Evolutionary conservation across 1,140 invertebrate genomes (phyloP), one percentile per base, ranked within the genome.

Genomic region (Drosophila oshimai): DNA sequence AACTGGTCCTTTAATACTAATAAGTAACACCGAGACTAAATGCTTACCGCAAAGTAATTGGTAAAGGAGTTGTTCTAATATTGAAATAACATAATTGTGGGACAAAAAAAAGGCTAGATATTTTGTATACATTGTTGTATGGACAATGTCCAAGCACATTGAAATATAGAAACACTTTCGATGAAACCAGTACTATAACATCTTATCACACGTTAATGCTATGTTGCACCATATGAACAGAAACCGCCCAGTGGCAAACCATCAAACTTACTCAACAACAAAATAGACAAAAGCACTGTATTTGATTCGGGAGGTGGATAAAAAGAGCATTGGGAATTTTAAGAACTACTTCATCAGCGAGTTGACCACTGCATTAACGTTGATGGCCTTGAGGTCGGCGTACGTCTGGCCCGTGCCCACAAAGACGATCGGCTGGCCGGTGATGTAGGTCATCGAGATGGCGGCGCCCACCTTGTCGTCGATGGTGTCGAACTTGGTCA

Each of bases 371-470:
- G 99, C 98, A 90, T 98, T 97, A 28, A 97, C 97, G 92, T 99
- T 99, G 41, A 99, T 93, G 65, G 96, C 97, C 90, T 99, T 98
- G 47, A 99, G 93, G 93, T 99, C 99, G 0, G 97, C 97, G 91
- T 99, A 99, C 0, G 98, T 99, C 92, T 99, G 99, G 4, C 99
- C 99, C 36, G 98, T 99, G 13, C 99, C 99, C 18, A 99, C 99
- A 92, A 99, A 99, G 18, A 99, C 97, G 69, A 99, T 99, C 0
- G 99, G 99, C 91, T 99, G 98, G 5, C 99, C 99, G 26, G 99
- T 99, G 54, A 99, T 99, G 90, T 99, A 99, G 0, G 99, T 99
- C 99, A 99, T 99, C 6, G 99, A 99, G 77, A 99, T 98, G 36
- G 99, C 98, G 46, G 99, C 99, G 17, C 99, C 99, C 42, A 99